Percentiles rank a stretch among this genome's conserved stretches.
Evolutionary conservation across 2,113 vertebrate species (phyloP).

Genomic region (Etheostoma spectabile): DNA sequence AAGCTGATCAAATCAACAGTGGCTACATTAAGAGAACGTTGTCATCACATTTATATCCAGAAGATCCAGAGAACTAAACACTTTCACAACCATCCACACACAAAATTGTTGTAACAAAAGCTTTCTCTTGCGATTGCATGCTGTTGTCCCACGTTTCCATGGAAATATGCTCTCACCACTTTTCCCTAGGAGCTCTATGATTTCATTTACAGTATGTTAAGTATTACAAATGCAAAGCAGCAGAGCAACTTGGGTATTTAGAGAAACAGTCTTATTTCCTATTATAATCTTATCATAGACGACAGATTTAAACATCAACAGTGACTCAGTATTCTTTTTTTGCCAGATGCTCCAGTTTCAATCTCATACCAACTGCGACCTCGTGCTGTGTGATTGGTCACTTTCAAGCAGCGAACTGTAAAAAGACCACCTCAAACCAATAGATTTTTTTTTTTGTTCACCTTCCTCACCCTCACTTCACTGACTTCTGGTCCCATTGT

Average conservation of each 20-base stretch:
- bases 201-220: neutral
- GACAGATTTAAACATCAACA: neutral
- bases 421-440: conserved; percentile 42
- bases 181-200: neutral
- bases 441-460: conserved; percentile 17
- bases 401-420: conserved; percentile 3
- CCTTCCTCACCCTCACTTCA: conserved; percentile 32
- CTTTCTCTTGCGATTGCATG: neutral
- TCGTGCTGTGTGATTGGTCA: conserved; percentile 13
- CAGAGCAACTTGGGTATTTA: neutral
- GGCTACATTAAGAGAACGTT: neutral
- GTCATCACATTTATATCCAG: neutral
- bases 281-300: neutral
- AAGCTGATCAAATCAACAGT: neutral
- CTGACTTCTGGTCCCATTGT: conserved; percentile 48
- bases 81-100: neutral
- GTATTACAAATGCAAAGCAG: neutral
- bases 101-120: neutral
- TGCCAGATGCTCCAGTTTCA: conserved; percentile 2
- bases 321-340: neutral
- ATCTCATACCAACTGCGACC: neutral
- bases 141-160: neutral
- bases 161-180: conserved; percentile 13
- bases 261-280: neutral
- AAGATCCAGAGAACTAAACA: neutral